These are phyloP conservation scores for Hyles lineata DNA, from an alignment of 2,888 invertebrate species.

Conservation along the genomic window DNA sequence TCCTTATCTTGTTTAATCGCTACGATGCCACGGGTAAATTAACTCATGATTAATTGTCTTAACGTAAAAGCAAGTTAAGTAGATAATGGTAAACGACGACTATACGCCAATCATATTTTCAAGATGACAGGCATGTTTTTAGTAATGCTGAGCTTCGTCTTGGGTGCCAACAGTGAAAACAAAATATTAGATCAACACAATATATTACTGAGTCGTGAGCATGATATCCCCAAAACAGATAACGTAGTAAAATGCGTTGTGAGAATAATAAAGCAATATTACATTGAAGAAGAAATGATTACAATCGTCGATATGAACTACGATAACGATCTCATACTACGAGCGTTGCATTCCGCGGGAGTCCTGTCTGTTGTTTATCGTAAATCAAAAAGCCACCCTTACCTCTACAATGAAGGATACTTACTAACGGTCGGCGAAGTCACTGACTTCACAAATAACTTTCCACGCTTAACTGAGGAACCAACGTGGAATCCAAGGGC, in stretches of 20 bases:
- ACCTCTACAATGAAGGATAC: slow-evolving; percentile 44
- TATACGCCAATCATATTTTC: slow-evolving; percentile 6
- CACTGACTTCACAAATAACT: slow-evolving; percentile 39
- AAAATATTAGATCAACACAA: background rate
- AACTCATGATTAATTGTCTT: no score
- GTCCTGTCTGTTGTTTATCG: slow-evolving; percentile 25
- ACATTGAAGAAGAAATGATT: slow-evolving; percentile 34
- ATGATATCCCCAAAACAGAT: background rate
- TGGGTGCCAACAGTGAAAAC: background rate
- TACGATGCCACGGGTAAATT: no score
- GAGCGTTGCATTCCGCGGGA: slow-evolving; percentile 39
- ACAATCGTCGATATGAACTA: slow-evolving; percentile 39
- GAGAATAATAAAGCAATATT: slow-evolving; percentile 41
- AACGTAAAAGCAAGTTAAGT: no score
- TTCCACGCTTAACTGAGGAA: slow-evolving; percentile 45
- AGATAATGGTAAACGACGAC: no score
- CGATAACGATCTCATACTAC: slow-evolving; percentile 36
- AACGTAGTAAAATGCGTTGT: slow-evolving; percentile 38
- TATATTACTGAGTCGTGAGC: background rate
- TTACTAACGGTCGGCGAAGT: slow-evolving; percentile 46
- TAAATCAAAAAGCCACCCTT: background rate
- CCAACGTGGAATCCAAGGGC: slow-evolving; percentile 57
- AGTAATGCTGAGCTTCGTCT: slow-evolving; percentile 22
- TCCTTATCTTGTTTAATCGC: no score
- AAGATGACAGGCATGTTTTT: slow-evolving; percentile 41